Evolutionary conservation across 1,140 invertebrate genomes (phyloP).

Genomic region (Drosophila navojoa): DNA sequence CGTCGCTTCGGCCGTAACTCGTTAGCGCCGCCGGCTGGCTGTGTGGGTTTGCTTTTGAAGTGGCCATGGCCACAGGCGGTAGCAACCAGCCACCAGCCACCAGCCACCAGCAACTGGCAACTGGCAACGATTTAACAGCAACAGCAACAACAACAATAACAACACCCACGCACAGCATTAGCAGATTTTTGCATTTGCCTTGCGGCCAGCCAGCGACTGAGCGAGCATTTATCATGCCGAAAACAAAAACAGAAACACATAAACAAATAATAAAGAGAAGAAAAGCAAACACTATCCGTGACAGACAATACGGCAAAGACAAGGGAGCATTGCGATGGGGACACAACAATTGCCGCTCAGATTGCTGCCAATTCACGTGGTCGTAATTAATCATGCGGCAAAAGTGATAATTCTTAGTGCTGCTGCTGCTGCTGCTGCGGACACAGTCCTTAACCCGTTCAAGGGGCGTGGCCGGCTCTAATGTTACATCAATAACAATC

Average conservation of each 20-base stretch:
- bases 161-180: constrained; percentile 23
- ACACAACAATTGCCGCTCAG: constrained; percentile 21
- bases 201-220: not conserved
- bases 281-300: constrained; percentile 17
- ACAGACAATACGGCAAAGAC: constrained; percentile 3
- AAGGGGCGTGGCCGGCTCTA: constrained; percentile 11
- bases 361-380: constrained; percentile 36
- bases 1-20: constrained; percentile 18
- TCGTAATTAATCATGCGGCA: constrained; percentile 36
- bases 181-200: constrained; percentile 22
- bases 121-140: not conserved
- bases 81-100: constrained; percentile 6
- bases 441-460: not conserved
- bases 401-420: constrained; percentile 38
- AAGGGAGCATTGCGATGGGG: not conserved
- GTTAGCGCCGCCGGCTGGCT: constrained; percentile 41
- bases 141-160: constrained; percentile 12
- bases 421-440: constrained; percentile 7
- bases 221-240: constrained; percentile 48
- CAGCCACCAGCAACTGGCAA: not conserved
- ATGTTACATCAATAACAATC: not conserved
- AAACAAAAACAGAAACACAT: constrained; percentile 29
- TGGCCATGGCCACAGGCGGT: constrained; percentile 54
- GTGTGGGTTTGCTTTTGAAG: constrained; percentile 58
- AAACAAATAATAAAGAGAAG: not conserved